A percentile compares a stretch with the other conserved stretches of the same genome.
phyloP scores from a whole-genome alignment of 2,888 invertebrate genomes.

The Stomorhina lunata region DNA sequence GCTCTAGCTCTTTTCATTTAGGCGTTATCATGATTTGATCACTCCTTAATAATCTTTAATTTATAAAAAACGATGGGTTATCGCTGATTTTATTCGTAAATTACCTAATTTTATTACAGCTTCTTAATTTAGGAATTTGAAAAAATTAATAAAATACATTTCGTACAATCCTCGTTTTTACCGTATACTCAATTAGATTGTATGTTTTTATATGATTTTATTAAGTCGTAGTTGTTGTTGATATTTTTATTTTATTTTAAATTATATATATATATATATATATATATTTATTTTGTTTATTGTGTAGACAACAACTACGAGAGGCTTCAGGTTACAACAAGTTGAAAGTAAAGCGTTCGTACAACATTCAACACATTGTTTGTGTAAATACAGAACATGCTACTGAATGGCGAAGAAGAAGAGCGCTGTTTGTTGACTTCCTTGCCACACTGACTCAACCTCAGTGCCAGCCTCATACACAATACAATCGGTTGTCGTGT shows the following conservation, averaged over 20 bases:
- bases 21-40: too few relatives aligned
- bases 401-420: slow-evolving; percentile 18
- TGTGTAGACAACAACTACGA: slow-evolving; percentile 44
- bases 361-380: slow-evolving; percentile 44
- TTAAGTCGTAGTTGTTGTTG: slow-evolving; percentile 32
- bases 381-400: slow-evolving; percentile 43
- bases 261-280: too few relatives aligned
- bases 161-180: slow-evolving; percentile 12
- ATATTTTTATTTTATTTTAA: slow-evolving; percentile 1
- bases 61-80: too few relatives aligned
- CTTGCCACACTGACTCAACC: slow-evolving; percentile 20
- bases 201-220: slow-evolving; percentile 33
- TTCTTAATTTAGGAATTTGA: too few relatives aligned
- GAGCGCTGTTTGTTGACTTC: slow-evolving; percentile 35
- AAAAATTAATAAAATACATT: too few relatives aligned
- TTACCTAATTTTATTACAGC: too few relatives aligned
- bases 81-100: too few relatives aligned
- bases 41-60: too few relatives aligned
- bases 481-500: too few relatives aligned
- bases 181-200: neutral
- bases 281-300: slow-evolving; percentile 22
- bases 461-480: too few relatives aligned
- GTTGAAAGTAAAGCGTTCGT: slow-evolving; percentile 34
- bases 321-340: slow-evolving; percentile 59
- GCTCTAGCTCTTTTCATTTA: too few relatives aligned